Conservation (phyloP, 2,888 invertebrate genomes). For the Diarsia brunnea region DNA sequence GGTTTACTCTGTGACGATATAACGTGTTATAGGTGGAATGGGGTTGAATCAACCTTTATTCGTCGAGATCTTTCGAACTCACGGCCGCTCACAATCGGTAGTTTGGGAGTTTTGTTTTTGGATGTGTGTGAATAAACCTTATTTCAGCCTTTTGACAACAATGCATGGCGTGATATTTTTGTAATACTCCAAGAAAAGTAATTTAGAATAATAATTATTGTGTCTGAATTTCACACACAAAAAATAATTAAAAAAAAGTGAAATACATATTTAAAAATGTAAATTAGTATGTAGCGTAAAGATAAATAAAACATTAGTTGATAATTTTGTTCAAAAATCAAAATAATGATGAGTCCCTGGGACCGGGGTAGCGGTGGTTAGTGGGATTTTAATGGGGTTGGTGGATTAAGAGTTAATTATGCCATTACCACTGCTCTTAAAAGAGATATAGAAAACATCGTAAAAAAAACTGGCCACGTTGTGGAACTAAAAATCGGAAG, state of each 20-base stretch:
- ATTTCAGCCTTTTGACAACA: neutral
- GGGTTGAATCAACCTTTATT: slow-evolving; percentile 15
- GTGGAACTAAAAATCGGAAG: neutral
- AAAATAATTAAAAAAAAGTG: too few relatives aligned
- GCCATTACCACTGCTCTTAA: neutral
- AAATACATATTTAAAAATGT: too few relatives aligned
- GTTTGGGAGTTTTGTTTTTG: neutral
- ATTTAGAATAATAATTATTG: neutral
- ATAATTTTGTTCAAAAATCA: neutral
- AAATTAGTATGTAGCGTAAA: too few relatives aligned
- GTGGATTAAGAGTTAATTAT: neutral
- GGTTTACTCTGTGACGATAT: slow-evolving; percentile 16
- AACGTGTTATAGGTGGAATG: slow-evolving; percentile 32
- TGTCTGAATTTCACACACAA: too few relatives aligned
- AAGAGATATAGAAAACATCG: neutral
- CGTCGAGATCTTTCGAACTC: neutral
- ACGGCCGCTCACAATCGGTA: neutral
- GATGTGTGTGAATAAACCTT: neutral
- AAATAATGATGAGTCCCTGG: neutral
- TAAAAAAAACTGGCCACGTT: neutral
- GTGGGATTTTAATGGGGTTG: neutral
- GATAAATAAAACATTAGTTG: neutral
- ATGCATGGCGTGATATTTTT: neutral
- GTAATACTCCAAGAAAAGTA: neutral
- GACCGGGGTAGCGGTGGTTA: neutral